Conservation (phyloP, 2,797 vertebrate genomes). For the Sebastes hopkinsi region DNA sequence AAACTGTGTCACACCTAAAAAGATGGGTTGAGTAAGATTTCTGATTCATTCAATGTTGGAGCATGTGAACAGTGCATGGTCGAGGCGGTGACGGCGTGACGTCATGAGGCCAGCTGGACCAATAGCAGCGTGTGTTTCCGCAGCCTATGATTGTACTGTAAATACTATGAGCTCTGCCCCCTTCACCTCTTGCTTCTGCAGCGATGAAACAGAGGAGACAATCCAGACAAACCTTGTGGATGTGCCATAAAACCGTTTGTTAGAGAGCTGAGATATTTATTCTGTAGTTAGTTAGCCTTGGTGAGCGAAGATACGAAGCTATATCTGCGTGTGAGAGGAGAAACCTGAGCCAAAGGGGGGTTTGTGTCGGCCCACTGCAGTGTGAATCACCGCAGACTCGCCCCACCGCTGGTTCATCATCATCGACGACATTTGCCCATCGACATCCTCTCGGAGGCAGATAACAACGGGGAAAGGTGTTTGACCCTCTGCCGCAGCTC, state of each 20-base stretch:
- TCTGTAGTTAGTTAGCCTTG: neutral
- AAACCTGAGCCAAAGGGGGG: neutral
- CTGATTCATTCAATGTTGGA: constrained; percentile 49
- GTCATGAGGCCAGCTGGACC: constrained; percentile 39
- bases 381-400: constrained; percentile 65
- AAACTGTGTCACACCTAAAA: neutral
- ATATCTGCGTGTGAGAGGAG: neutral
- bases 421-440: constrained; percentile 37
- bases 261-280: neutral
- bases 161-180: constrained; percentile 69
- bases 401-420: constrained; percentile 23
- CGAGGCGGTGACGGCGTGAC: constrained; percentile 57
- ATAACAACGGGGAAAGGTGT: constrained; percentile 25
- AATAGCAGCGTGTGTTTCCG: constrained; percentile 64
- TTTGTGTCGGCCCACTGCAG: constrained; percentile 59
- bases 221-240: constrained; percentile 14
- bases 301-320: neutral
- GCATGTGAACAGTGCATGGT: constrained; percentile 82
- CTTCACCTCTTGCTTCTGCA: constrained; percentile 39
- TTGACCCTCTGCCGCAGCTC: constrained; percentile 59
- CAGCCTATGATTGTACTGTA: constrained; percentile 76
- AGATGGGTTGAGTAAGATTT: neutral
- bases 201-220: constrained; percentile 48
- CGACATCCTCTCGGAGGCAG: constrained; percentile 31
- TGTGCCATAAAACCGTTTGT: constrained; percentile 42